Base-by-base conservation (phyloP, 2,888 invertebrate genomes). In the Epirrhoe alternata region DNA sequence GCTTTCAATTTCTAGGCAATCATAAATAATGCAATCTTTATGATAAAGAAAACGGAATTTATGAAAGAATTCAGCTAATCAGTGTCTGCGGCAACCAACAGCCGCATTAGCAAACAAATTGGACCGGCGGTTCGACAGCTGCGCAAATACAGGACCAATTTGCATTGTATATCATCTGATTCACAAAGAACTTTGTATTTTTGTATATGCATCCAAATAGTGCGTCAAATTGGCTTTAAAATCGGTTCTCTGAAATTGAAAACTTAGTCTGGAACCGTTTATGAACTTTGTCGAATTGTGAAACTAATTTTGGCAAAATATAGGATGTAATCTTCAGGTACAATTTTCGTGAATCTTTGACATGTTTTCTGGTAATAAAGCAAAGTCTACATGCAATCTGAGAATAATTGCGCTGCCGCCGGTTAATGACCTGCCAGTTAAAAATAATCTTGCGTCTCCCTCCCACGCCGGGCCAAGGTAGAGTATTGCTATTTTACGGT, bases 391-490 rank as follows among this genome's bases (percentile, higher is more conserved):
- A 70, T 77, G 74, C 72, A 78, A 79, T 77, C 78, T 79, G 77
- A 77, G 76, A 78, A 73, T 74, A 77, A 77, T 78, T 50, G 60
- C 51, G 74, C 68, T 68, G 73, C 71, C 76, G 74, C 75, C 84
- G 89, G 88, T 83, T 82, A 84, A 83, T 83, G 89, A 90, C 86
- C 85, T 73, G 76, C 64, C 69, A 73, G 82, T 86, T 87, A 87
- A 88, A 89, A 87, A 87, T 88, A 88, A 79, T 68, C 80, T 77
- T 72, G 79, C 78, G 74, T 75, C 78, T 84, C 80, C 83, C 83
- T 86, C 86, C 87, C 85, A 88, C 87, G 84, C 77, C 85, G 79
- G 88, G 87, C 88, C 87, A 89, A 88, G 89, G 87, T 56, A 82
- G 84, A 80, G 78, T 69, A 61, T 72, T 70, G 73, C 73, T 78